A percentile compares a stretch with the other conserved stretches of the same genome.
Evolutionary conservation across 2,797 vertebrate species (phyloP).

Genomic region (Dendrocincla tyrannina): DNA sequence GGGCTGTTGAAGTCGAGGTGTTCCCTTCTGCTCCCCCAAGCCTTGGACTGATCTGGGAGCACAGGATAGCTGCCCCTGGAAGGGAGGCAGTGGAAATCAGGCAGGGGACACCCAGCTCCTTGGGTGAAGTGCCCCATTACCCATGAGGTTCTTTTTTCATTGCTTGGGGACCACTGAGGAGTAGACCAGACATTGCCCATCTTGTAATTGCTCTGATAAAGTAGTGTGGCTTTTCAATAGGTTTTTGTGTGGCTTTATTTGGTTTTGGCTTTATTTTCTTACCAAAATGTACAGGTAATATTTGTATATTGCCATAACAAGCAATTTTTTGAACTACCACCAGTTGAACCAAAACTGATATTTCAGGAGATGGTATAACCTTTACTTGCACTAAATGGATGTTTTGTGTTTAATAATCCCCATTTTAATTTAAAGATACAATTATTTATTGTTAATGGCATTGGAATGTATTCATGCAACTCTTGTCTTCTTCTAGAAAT

Average conservation of each 20-base stretch:
- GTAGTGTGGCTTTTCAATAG: neutral
- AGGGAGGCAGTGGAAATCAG: neutral
- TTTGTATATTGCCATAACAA: neutral
- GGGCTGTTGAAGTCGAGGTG: neutral
- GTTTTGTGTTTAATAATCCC: neutral
- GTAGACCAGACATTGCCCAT: neutral
- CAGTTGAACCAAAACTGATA: neutral
- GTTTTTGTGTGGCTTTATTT: neutral
- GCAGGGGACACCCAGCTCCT: accelerated
- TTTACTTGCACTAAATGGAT: neutral
- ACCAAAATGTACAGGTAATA: neutral
- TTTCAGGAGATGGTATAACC: neutral
- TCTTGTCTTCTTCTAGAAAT: conserved; percentile 75
- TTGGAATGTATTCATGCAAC: neutral
- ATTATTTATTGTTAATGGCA: too few relatives aligned
- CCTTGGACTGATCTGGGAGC: neutral
- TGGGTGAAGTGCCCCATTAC: neutral
- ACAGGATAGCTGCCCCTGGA: neutral
- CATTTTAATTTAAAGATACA: neutral
- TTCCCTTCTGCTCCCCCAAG: neutral
- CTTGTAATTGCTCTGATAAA: neutral
- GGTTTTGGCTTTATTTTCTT: neutral
- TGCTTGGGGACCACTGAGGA: neutral
- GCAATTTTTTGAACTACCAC: neutral
- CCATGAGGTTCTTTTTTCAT: neutral